Percentiles rank a stretch among this genome's conserved stretches.
Conservation (phyloP, 2,797 vertebrate genomes). For the Bovichtus variegatus region DNA sequence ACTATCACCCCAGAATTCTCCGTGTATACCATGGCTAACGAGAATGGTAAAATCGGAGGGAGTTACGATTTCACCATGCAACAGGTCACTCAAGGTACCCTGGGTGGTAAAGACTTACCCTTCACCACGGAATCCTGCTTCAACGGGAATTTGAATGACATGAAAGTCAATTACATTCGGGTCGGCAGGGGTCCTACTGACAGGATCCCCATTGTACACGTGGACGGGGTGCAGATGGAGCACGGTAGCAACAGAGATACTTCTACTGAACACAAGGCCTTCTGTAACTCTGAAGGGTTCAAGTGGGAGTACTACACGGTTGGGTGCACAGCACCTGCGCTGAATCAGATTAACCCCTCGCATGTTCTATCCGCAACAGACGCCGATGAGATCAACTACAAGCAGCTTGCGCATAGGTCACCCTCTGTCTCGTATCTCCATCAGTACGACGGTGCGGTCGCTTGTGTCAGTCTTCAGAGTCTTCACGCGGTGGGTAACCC, state of each 20-base stretch:
- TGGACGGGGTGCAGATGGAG: constrained; percentile 38
- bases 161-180: constrained; percentile 15
- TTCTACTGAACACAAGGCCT: constrained; percentile 25
- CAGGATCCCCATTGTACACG: constrained; percentile 14
- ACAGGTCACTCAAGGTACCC: not conserved
- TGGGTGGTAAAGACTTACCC: not conserved
- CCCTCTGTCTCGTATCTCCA: constrained; percentile 15
- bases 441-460: constrained; percentile 3
- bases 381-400: constrained; percentile 5
- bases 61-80: constrained; percentile 31
- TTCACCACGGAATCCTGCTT: constrained; percentile 7
- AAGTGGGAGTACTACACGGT: constrained; percentile 42
- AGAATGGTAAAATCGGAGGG: fast-evolving
- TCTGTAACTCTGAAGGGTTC: constrained; percentile 19
- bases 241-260: not conserved
- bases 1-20: not conserved
- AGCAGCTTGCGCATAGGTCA: constrained; percentile 15
- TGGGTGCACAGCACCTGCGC: constrained; percentile 19
- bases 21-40: constrained; percentile 26
- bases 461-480: not conserved
- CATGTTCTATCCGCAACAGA: not conserved
- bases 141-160: not conserved
- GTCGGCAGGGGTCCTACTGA: not conserved
- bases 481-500: constrained; percentile 22
- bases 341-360: not conserved